phyloP scores from a whole-genome alignment of 64 coral and sea anemone genomes.

The Catalaphyllia jardinei region DNA sequence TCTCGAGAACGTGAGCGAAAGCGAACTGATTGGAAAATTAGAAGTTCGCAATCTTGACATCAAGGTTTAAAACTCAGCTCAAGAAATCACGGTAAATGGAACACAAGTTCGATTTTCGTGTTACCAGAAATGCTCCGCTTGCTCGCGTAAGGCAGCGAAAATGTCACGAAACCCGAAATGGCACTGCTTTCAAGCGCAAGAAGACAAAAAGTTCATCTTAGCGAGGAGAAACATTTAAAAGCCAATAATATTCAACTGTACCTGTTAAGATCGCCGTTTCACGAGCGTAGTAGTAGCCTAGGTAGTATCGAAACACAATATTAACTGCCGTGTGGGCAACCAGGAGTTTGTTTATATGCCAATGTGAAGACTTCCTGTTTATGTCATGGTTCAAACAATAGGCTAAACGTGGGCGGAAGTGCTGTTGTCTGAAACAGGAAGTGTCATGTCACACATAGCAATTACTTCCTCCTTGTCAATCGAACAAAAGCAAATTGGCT shows the following conservation, averaged over 20 bases:
- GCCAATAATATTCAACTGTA: not conserved
- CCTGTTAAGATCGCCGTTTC: conserved; percentile 2
- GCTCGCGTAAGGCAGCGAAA: not conserved
- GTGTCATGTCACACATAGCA: conserved; percentile 14
- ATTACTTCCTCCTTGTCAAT: conserved; percentile 26
- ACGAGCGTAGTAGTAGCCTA: not conserved
- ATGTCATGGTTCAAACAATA: not conserved
- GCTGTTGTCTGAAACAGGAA: not conserved
- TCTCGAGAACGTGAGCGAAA: not conserved
- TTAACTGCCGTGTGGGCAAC: not conserved
- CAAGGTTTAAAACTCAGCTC: not conserved
- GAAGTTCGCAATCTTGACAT: not conserved
- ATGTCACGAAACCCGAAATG: not conserved
- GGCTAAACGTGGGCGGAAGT: conserved; percentile 27
- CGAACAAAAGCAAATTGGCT: not conserved
- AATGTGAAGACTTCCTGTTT: conserved; percentile 36
- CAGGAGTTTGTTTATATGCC: not conserved
- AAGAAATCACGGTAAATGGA: not conserved
- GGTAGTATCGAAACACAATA: conserved; percentile 5
- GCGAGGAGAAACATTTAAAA: not conserved
- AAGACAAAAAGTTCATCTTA: not conserved
- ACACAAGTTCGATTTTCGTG: not conserved
- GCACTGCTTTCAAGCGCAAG: not conserved
- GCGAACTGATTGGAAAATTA: not conserved
- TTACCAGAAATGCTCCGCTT: not conserved